Percentiles rank a stretch among this genome's conserved stretches.
Conservation (phyloP, 2,888 invertebrate genomes). For the Harpagoxenus sublaevis region DNA sequence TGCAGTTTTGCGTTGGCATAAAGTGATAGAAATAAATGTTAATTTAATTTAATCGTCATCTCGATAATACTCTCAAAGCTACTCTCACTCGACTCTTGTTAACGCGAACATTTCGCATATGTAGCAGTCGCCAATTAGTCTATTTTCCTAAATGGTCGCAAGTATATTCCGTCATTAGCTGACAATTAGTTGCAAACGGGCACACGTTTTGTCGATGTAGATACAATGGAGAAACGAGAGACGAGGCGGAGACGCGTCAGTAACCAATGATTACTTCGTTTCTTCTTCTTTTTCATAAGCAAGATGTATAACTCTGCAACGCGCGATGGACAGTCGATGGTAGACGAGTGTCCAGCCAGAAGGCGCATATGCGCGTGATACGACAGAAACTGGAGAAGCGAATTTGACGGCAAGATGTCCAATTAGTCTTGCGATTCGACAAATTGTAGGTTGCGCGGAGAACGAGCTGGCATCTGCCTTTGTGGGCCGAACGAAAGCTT, state of each 20-base stretch:
- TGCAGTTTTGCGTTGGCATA: neutral
- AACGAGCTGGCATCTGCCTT: slow-evolving; percentile 76
- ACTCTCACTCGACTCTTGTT: slow-evolving; percentile 10
- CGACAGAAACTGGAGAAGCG: slow-evolving; percentile 45
- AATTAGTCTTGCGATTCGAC: slow-evolving; percentile 78
- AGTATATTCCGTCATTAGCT: slow-evolving; percentile 32
- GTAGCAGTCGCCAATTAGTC: neutral
- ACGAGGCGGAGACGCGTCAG: neutral
- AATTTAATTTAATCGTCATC: neutral
- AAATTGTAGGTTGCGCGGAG: slow-evolving; percentile 76
- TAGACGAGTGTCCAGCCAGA: slow-evolving; percentile 14
- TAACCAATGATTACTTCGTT: slow-evolving; percentile 47
- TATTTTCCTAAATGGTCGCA: slow-evolving; percentile 7
- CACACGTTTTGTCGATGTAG: slow-evolving; percentile 1
- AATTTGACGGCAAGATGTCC: slow-evolving; percentile 76
- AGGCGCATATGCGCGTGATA: slow-evolving; percentile 51
- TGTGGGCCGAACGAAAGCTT: slow-evolving; percentile 64
- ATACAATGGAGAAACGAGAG: slow-evolving; percentile 26
- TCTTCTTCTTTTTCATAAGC: slow-evolving; percentile 46
- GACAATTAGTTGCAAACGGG: slow-evolving; percentile 36
- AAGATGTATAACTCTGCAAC: slow-evolving; percentile 38
- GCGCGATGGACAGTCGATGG: slow-evolving; percentile 20
- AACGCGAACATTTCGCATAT: neutral
- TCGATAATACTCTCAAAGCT: neutral
- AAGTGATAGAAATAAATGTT: neutral